phyloP scores from a whole-genome alignment of 2,797 vertebrate species.

The Amblyraja radiata region DNA sequence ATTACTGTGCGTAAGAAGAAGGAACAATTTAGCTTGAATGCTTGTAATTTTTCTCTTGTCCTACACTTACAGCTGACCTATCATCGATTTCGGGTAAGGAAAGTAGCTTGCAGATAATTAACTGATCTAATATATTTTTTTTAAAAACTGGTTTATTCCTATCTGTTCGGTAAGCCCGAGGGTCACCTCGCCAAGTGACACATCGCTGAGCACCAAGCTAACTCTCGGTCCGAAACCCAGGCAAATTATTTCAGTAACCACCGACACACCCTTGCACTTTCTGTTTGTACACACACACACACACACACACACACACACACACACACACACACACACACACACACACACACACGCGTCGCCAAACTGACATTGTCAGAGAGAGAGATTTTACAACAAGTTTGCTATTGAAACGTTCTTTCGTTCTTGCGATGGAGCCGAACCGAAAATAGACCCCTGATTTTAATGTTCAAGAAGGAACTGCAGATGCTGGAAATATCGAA shows the following conservation, averaged over 20 bases:
- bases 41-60: constrained; percentile 39
- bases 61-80: constrained; percentile 39
- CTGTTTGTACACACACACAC: too few species aligned
- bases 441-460: not conserved
- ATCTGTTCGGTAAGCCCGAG: not conserved
- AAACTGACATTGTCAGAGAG: not conserved
- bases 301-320: too few species aligned
- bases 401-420: not conserved
- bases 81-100: constrained; percentile 36
- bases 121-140: not conserved
- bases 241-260: not conserved
- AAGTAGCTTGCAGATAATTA: constrained; percentile 16
- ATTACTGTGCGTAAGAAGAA: not conserved
- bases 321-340: too few species aligned
- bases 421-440: not conserved
- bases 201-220: not conserved
- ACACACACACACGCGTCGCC: too few species aligned
- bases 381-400: too few species aligned
- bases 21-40: constrained; percentile 16
- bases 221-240: not conserved
- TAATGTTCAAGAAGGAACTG: not conserved
- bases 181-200: too few species aligned
- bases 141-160: not conserved
- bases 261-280: not conserved
- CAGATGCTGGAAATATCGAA: too few species aligned